A percentile compares a stretch with the other conserved stretches of the same genome.
These are phyloP conservation scores for Pantherophis vulpinus DNA, from an alignment of 2,797 vertebrate species.

Conservation along the genomic window DNA sequence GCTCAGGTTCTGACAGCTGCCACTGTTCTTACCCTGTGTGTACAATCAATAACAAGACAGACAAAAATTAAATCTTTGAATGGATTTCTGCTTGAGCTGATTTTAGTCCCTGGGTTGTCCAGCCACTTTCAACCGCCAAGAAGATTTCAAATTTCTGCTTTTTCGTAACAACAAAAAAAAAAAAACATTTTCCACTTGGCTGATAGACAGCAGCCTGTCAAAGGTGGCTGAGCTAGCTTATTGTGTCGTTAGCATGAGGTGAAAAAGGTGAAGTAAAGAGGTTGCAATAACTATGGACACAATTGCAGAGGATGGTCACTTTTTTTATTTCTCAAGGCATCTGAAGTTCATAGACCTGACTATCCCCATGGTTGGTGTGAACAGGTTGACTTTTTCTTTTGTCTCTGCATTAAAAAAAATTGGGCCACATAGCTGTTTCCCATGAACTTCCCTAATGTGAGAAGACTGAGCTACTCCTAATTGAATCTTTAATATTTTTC, in stretches of 20 bases:
- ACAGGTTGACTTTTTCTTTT: neutral
- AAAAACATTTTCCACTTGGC: constrained; percentile 48
- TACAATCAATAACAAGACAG: constrained; percentile 71
- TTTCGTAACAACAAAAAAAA: constrained; percentile 39
- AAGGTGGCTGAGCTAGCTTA: constrained; percentile 13
- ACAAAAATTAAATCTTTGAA: constrained; percentile 76
- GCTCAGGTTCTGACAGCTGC: constrained; percentile 54
- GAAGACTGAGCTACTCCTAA: neutral
- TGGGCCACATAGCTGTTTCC: neutral
- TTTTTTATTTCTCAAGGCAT: neutral
- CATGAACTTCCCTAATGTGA: neutral
- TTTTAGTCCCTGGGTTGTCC: constrained; percentile 60
- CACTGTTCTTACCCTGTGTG: constrained; percentile 42
- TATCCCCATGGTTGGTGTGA: neutral
- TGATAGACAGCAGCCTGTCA: constrained; percentile 7
- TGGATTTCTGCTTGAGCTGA: constrained; percentile 73
- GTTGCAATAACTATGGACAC: neutral
- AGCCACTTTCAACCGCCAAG: constrained; percentile 48
- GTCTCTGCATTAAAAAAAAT: neutral
- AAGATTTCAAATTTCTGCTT: constrained; percentile 49
- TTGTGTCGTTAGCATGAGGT: neutral
- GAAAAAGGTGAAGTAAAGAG: neutral
- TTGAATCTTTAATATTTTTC: neutral
- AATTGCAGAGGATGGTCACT: neutral
- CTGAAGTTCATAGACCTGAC: neutral